Base-by-base conservation (phyloP, 2,888 invertebrate species). In the Pemphredon lugubris region DNA sequence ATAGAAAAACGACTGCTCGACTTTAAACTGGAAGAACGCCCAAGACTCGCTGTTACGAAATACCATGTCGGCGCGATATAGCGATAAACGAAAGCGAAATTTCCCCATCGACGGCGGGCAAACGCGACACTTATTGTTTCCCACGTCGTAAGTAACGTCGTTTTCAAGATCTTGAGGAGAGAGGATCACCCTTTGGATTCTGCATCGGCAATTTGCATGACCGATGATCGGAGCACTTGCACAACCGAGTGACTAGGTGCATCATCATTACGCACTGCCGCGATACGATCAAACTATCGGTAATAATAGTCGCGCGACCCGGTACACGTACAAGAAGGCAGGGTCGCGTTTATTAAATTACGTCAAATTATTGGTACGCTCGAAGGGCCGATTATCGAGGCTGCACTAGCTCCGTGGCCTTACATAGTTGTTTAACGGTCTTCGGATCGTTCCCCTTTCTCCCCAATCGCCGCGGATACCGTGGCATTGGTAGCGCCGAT, bases 271-370 rank as follows among this genome's bases (percentile, higher is more conserved):
- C 79, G 83, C 81, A 75, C 76, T 76, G 79, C 79, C 73, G 81
- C 84, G 88, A 88, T 88, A 87, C 84, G 86, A 88, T 88, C 88
- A 86, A 87, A 88, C 85, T 87, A 83, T 86, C 87, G 69, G 83
- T 88, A 88, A 88, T 87, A 86, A 88, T 85, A 87, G 86, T 81
- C 82, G 75, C 75, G 71, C 72, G 76, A 77, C 71, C 74, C 34
- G 68, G 69, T 51, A 66, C 58, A 65, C 76, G 69, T 63, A 71
- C 60, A 67, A 70, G 45, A 45, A 71, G 72, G 70, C 75, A 77
- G 78, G 79, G 77, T 78, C 80, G 84, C 84, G 85, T 87, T 88
- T 88, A 88, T 88, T 87, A 87, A 88, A 88, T 88, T 87, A 88
- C 84, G 84, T 83, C 79, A 86, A 88, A 88, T 88, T 88, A 86